These are phyloP conservation scores for Nannobrachium achirus DNA, from an alignment of 2,113 vertebrate genomes.

Conservation along the genomic window DNA sequence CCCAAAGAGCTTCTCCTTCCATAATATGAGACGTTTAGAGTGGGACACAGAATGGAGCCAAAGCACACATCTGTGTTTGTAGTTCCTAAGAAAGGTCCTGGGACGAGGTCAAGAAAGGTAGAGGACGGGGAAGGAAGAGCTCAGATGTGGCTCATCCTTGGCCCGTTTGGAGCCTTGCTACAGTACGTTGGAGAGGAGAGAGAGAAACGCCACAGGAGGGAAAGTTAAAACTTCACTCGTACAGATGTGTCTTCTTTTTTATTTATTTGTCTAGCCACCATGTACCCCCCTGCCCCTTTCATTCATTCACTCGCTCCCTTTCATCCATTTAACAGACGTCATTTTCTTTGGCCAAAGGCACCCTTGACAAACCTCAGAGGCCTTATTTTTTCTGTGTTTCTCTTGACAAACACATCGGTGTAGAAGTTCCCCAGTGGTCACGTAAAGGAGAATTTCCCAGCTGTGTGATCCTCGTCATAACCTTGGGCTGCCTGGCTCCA, in stretches of 20 bases:
- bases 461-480: conserved; percentile 32
- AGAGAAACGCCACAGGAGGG: conserved; percentile 27
- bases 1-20: background rate
- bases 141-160: conserved; percentile 54
- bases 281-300: conserved; percentile 53
- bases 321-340: conserved; percentile 69
- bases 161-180: conserved; percentile 29
- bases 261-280: conserved; percentile 52
- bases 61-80: conserved; percentile 74
- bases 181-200: background rate
- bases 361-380: conserved; percentile 33
- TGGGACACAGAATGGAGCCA: conserved; percentile 21
- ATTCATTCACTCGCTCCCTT: conserved; percentile 38
- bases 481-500: conserved; percentile 52
- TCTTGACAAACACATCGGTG: conserved; percentile 51
- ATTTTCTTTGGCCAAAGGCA: conserved; percentile 57
- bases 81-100: conserved; percentile 45
- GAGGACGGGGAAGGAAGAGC: conserved; percentile 38
- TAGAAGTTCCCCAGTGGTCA: conserved; percentile 57
- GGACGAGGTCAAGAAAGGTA: conserved; percentile 36
- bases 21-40: conserved; percentile 3
- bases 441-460: conserved; percentile 41
- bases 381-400: conserved; percentile 28
- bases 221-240: conserved; percentile 14
- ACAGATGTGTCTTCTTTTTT: conserved; percentile 39